Evolutionary conservation across 1,140 invertebrate genomes (phyloP), one percentile per base, ranked within the genome.

Genomic region (Adelges cooleyi): DNA sequence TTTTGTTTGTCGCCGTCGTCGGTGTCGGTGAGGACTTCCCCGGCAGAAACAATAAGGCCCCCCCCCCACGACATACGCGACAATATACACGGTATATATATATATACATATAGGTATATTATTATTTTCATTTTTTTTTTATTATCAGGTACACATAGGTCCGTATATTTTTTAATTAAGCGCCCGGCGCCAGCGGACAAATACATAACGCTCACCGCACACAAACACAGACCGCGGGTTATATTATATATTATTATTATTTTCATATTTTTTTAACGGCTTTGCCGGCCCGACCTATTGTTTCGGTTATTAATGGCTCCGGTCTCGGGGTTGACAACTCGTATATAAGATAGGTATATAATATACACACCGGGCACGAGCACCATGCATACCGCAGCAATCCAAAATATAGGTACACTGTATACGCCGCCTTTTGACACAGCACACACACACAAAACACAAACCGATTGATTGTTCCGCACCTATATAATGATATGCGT

Each of bases 131-230:
- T n/a, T n/a, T n/a, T n/a, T n/a, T n/a, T n/a, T n/a, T n/a, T n/a
- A n/a, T n/a, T n/a, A n/a, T n/a, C n/a, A n/a, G n/a, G n/a, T n/a
- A n/a, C n/a, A n/a, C n/a, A n/a, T n/a, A n/a, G n/a, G n/a, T n/a
- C n/a, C 29, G 25, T 20, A 29, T 48, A 38, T 46, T 46, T 56
- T 62, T 62, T 62, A 62, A 62, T 62, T 48, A 62, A 62, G 56
- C 56, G 40, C 56, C 56, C 56, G 56, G 56, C 56, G 56, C 56
- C 56, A 62, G 27, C 56, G 42, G 56, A 48, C 40, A 33, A 59
- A 59, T 44, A 38, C 53, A 2, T 17, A 36, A 54, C 36, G 36
- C 11, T n/a, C n/a, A 9, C 17, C 17, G 8, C 53, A 33, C 15
- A 23, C 13, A 11, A n/a, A 44, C 22, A 11, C 20, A 23, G 38